phyloP scores from a whole-genome alignment of 23 tunicate genomes.

The Ciona savignyi region DNA sequence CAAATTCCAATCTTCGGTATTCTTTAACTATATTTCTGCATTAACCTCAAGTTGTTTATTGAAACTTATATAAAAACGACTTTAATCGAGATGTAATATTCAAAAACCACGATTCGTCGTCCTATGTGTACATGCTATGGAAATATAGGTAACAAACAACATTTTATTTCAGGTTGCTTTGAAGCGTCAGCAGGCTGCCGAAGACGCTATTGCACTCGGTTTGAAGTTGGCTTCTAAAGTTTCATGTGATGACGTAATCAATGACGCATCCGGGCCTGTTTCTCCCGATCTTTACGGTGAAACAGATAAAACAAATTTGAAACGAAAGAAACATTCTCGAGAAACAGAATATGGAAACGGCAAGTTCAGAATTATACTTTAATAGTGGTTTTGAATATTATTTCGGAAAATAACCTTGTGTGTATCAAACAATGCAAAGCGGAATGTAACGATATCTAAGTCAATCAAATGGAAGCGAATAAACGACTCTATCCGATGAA shows the following conservation, averaged over 20 bases:
- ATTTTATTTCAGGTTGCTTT: conserved; percentile 76
- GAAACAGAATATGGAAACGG: neutral
- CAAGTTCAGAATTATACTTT: too few relatives aligned
- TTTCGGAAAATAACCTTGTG: too few relatives aligned
- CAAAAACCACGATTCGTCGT: neutral
- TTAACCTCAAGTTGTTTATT: too few relatives aligned
- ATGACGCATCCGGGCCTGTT: neutral
- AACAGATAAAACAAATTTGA: neutral
- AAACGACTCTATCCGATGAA: neutral
- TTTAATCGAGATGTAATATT: neutral
- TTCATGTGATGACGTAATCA: conserved; percentile 3
- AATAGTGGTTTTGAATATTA: too few relatives aligned
- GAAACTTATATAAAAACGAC: neutral
- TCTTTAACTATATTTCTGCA: too few relatives aligned
- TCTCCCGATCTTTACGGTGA: neutral
- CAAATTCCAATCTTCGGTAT: too few relatives aligned
- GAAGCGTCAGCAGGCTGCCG: conserved; percentile 94
- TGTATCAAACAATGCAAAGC: too few relatives aligned
- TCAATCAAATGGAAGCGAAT: neutral
- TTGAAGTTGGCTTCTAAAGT: conserved; percentile 25
- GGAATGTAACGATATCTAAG: too few relatives aligned
- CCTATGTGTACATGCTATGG: neutral
- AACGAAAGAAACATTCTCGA: neutral
- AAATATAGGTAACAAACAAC: neutral
- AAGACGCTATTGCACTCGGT: conserved; percentile 96